Base-by-base conservation (phyloP, 1,140 invertebrate genomes). In the Drosophila pseudoananassae region DNA sequence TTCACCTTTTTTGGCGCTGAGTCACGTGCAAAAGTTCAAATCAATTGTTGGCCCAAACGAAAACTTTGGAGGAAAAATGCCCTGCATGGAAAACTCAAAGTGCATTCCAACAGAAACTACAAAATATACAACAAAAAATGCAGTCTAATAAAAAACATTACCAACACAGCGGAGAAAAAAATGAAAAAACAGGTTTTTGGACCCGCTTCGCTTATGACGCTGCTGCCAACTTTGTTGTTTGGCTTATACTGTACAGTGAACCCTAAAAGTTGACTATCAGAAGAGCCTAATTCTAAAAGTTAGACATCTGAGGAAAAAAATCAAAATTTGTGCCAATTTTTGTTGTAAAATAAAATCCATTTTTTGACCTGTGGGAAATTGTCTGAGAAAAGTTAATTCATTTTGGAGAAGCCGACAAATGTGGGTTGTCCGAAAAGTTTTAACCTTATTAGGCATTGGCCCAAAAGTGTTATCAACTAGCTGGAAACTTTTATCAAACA, bases 151-250 rank as follows among this genome's bases (percentile, higher is more conserved):
- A n/a, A 71, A 10, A 58, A 65, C 31, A 49, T 45, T 40, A 31
- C 12, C 55, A 45, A 38, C 15, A 14, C 23, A 46, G 52, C 12
- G 23, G 43, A 46, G 56, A 60, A 55, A 69, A 63, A 68, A 68
- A 60, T 36, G 8, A n/a, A 40, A 10, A 77, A 84, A 84, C 80
- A 53, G 80, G 80, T 84, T 84, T 81, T 68, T 53, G 46, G 60
- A 40, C 14, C 43, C 75, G 75, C 71, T 75, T 14, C 14, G 33
- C 33, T 55, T 2, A 63, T 56, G 65, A 65, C 54, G 79, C 74
- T 49, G 55, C 59, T 60, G 55, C 59, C 68, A 59, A 59, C 58
- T 55, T 59, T 58, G 43, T 64, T 70, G 78, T 79, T 57, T 63
- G 38, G 17, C 49, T 38, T 45, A 29, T 5, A 33, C 31, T 49